Conservation (phyloP, 1,140 invertebrate species). For the Ostrea denselamellosa region DNA sequence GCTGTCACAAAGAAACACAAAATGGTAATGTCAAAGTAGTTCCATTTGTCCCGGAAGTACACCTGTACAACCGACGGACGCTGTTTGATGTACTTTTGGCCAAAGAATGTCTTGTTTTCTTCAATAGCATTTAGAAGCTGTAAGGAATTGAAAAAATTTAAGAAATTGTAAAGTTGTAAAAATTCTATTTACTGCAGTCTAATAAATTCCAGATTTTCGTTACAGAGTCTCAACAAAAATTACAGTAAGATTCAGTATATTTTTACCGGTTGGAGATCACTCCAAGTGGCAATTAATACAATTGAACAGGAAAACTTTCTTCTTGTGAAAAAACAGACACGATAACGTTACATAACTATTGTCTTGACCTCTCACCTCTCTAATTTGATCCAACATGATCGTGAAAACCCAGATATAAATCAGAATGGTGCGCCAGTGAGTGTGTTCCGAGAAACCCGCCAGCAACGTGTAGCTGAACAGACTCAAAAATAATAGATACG, state of each 20-base stretch:
- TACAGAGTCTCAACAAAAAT: no score
- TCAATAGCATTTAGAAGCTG: conserved; percentile 11
- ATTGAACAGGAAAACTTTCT: no score
- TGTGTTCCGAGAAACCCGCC: neutral
- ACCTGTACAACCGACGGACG: conserved; percentile 15
- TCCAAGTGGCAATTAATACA: no score
- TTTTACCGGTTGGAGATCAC: no score
- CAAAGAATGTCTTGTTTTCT: conserved; percentile 5
- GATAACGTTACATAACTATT: neutral
- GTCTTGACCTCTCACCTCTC: neutral
- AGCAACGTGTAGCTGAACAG: conserved; percentile 16
- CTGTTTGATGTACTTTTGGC: neutral
- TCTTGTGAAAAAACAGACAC: no score
- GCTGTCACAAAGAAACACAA: neutral
- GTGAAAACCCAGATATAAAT: neutral
- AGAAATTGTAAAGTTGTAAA: no score
- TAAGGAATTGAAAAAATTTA: neutral
- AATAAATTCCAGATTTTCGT: no score
- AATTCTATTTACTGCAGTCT: no score
- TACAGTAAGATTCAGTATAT: no score
- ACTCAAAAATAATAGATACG: conserved; percentile 1
- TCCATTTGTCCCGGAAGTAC: conserved; percentile 35
- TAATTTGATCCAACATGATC: conserved; percentile 1
- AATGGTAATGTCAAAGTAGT: conserved; percentile 32
- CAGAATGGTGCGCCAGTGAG: neutral